A percentile compares a stretch with the other conserved stretches of the same genome.
phyloP scores from a whole-genome alignment of 1,140 invertebrate species.

The Drosophila micromelanica region DNA sequence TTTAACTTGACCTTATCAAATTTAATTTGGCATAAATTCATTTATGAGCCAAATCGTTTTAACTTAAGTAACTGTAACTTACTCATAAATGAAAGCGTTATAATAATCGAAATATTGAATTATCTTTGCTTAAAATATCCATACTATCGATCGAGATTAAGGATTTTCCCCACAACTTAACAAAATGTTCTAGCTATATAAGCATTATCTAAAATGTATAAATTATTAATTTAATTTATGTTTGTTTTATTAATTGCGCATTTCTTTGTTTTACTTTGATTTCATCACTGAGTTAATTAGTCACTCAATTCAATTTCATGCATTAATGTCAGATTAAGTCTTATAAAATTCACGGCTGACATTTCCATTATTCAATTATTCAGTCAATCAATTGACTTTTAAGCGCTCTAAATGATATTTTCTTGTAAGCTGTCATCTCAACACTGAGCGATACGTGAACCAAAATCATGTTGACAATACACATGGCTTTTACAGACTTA shows the following conservation, averaged over 20 bases:
- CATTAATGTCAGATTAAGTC: background rate
- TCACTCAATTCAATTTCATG: background rate
- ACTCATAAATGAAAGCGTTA: no score
- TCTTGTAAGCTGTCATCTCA: constrained; percentile 56
- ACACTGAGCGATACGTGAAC: constrained; percentile 13
- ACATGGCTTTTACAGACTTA: constrained; percentile 10
- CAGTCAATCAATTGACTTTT: constrained; percentile 20
- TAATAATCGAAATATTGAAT: no score
- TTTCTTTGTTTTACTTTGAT: background rate
- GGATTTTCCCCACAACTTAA: no score
- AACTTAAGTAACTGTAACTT: background rate
- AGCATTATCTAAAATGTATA: no score
- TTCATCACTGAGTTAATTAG: background rate
- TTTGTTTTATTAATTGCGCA: no score
- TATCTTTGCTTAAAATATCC: no score
- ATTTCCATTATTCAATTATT: constrained; percentile 50
- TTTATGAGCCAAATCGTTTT: background rate
- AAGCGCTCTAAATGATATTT: constrained; percentile 62
- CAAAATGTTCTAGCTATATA: no score
- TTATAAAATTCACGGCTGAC: background rate
- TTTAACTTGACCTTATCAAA: constrained; percentile 5
- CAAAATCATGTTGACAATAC: constrained; percentile 7
- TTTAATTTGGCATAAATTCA: constrained; percentile 9
- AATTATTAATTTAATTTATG: no score
- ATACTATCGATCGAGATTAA: no score